Evolutionary conservation across 1,140 invertebrate genomes (phyloP), one percentile per base, ranked within the genome.

Genomic region (Neocloeon triangulifer): DNA sequence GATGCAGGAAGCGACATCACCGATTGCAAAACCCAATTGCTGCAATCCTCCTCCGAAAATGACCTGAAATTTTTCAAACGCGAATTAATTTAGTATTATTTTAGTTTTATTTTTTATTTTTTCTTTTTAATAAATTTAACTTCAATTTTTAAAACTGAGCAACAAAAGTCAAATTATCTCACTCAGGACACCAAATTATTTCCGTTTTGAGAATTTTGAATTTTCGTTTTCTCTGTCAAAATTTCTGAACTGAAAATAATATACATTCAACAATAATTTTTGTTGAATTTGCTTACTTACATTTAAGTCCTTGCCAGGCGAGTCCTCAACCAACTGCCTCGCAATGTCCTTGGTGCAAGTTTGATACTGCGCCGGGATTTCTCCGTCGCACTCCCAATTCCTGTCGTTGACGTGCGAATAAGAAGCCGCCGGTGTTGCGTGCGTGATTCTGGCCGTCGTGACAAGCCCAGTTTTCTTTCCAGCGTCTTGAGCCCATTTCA

Each of bases 361-460:
- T n/a, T 35, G 41, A 2, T 58, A 50, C n/a, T 39, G 42, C 18
- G 40, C 16, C 1, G 65, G 64, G 44, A 39, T 32, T 3, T 42
- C 54, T 0, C 45, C 53, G 43, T 74, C 74, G 37, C 66, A 66
- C 42, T 89, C 81, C 81, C 80, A 88, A 20, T 64, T 58, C 6
- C 81, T 55, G 39, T 39, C 17, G 20, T 25, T 25, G 3, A 62
- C 62, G 46, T 82, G 72, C 1, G 84, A 78, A 47, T 89, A 94
- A 1, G 79, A 47, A 0, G 78, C 78, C 0, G 73, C 71, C 0
- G 86, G 88, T 0, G 85, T 91, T 0, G 86, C 88, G 49, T 94
- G 84, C 0, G 85, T 92, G 0, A 94, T 70, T 34, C 82, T 61
- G 19, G 84, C 84, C 0, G 77, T 92, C 1, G 86, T 91, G 2